phyloP scores from a whole-genome alignment of 2,113 vertebrate genomes.

The Ictalurus punctatus region DNA sequence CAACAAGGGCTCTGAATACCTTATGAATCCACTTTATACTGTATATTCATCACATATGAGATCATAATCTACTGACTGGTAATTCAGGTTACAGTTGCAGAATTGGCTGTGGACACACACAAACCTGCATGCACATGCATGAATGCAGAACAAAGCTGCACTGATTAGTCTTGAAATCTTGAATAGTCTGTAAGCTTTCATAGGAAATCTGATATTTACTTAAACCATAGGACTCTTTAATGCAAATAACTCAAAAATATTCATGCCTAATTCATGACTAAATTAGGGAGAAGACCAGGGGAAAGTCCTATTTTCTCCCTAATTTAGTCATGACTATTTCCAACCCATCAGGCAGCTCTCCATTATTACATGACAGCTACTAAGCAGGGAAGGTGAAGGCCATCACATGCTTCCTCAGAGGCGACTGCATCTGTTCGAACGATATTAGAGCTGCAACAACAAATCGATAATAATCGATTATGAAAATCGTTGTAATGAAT shows the following conservation, averaged over 20 bases:
- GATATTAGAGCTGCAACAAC: too few relatives aligned
- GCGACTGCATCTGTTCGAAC: too few relatives aligned
- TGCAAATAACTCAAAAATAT: background rate
- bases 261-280: too few relatives aligned
- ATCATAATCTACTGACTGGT: background rate
- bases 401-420: too few relatives aligned
- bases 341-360: too few relatives aligned
- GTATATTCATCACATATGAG: background rate
- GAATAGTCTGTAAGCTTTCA: background rate
- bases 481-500: too few relatives aligned
- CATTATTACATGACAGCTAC: too few relatives aligned
- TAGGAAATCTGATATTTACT: background rate
- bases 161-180: background rate
- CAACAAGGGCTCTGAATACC: background rate
- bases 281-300: too few relatives aligned
- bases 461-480: too few relatives aligned
- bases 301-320: too few relatives aligned
- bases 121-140: background rate
- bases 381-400: too few relatives aligned
- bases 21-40: background rate
- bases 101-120: background rate
- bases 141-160: background rate
- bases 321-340: too few relatives aligned
- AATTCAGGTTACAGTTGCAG: background rate
- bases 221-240: background rate